Evolutionary conservation across 2,797 vertebrate genomes (phyloP), one percentile per base, ranked within the genome.

Genomic region (Pampus argenteus): DNA sequence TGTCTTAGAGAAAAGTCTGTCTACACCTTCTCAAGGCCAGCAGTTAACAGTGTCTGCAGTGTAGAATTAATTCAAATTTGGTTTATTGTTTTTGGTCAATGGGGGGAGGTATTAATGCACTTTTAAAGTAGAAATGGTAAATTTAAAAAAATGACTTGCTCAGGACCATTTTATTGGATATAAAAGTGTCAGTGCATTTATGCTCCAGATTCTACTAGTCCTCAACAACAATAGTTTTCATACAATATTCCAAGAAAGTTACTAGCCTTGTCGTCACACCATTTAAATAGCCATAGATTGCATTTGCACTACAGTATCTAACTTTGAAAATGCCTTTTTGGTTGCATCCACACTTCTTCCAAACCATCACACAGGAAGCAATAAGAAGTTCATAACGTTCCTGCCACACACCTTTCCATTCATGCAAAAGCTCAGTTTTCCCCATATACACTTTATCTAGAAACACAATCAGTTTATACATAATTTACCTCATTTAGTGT

Each of bases 1-100:
- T 36, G 51, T 54, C 36, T 28, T 17, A 5, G 51, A 44, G 38
- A 66, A 54, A 45, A 28, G 38, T n/a, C 51, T 55, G 28, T 25
- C 40, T 31, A 36, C 64, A 56, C 42, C 28, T 56, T 31, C 20
- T 25, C 52, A 4, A 14, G 52, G 28, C 36, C 23, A 6, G 26
- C 25, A 22, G 36, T 52, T 40, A 36, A 47, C 44, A 40, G 14
- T 20, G 28, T 31, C 18, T 36, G 34, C 34, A 36, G 34, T 40
- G 38, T 15, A 14, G 28, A 20, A 17, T 18, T 6, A 23, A 25
- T 34, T 61, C 10, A 9, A 20, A 26, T 26, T 13, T 20, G 8
- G 26, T n/a, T 18, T 20, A 10, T 29, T 69, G 17, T 3, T 52
- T 69, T 50, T 42, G 34, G 22, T 28, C n/a, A 42, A 6, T 9